Base-by-base conservation (phyloP, 2,797 vertebrate genomes). In the Chromis chromis region DNA sequence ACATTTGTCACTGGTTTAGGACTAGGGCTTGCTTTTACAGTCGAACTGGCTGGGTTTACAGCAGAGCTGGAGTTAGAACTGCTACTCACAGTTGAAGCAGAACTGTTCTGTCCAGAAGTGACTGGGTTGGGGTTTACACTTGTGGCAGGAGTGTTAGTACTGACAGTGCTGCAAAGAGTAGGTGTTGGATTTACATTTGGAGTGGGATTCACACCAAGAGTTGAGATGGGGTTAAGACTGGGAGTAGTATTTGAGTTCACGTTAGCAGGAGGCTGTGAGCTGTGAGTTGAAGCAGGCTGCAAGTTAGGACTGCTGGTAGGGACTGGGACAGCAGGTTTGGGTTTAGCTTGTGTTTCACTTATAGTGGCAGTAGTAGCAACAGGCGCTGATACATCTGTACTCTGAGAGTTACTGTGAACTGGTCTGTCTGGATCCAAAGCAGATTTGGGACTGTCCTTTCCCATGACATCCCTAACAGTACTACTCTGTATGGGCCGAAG, bases 401-500 rank as follows among this genome's bases (percentile, higher is more conserved):
- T 86, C 74, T 91, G 93, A 39, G 86, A 79, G 60, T 83, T 87
- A 79, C 75, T 79, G 39, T 90, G 70, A 42, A 70, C 62, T 55
- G 90, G 81, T 77, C 67, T 90, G 36, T 94, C 94, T 70, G 82
- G 71, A 57, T 91, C 90, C 49, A 78, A 61, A 42, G 78, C 64
- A 78, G 88, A 56, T 66, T 85, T 91, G 22, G 89, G 82, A 69
- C 78, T 89, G 28, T 89, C 92, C 78, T 92, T 95, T 56, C 84
- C 90, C 22, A 69, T 58, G 11, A 61, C 76, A 65, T 93, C 92
- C 70, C 88, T 87, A 39, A 64, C 78, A 55, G 54, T 54, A 85
- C 71, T 78, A 80, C 70, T 74, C 71, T 92, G 92, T 49, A 92
- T 72, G 40, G 96, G 89, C 40, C 97, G 96, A 88, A 92, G 93